These are phyloP conservation scores for Tetramorium parvispinum DNA, from an alignment of 1,140 invertebrate species.

Conservation along the genomic window DNA sequence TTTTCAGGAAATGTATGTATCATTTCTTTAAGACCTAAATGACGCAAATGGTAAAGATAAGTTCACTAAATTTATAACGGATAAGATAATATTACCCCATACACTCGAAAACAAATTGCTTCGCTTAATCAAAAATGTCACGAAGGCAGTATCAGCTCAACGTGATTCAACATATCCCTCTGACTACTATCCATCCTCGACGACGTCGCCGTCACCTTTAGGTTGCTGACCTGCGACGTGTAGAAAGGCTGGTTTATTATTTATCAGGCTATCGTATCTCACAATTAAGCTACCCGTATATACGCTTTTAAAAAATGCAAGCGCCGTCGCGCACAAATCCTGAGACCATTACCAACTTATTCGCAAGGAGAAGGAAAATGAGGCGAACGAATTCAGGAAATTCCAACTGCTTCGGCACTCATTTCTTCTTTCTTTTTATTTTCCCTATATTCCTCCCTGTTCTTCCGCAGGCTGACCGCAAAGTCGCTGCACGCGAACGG, in stretches of 20 bases:
- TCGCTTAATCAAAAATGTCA: background rate
- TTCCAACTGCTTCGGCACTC: background rate
- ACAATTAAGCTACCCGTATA: background rate
- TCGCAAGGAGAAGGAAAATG: background rate
- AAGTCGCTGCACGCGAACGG: constrained; percentile 32
- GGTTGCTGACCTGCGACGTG: constrained; percentile 27
- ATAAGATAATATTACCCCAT: background rate
- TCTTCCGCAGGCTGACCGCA: background rate
- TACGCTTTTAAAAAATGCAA: constrained; percentile 17
- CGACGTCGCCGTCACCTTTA: background rate
- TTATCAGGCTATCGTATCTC: constrained; percentile 29
- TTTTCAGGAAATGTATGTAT: background rate
- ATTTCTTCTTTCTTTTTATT: background rate
- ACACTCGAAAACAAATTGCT: background rate
- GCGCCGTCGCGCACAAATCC: background rate
- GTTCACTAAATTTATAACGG: background rate
- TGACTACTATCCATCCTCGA: background rate
- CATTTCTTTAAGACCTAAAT: background rate
- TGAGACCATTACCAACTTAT: constrained; percentile 6
- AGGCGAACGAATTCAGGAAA: constrained; percentile 15
- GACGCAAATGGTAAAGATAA: background rate
- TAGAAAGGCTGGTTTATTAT: constrained; percentile 30
- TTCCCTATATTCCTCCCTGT: background rate
- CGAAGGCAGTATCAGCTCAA: background rate
- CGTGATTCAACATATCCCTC: constrained; percentile 1